Evolutionary conservation across 1,140 invertebrate species (phyloP), one percentile per base, ranked within the genome.

Genomic region (Acromyrmex heyeri): DNA sequence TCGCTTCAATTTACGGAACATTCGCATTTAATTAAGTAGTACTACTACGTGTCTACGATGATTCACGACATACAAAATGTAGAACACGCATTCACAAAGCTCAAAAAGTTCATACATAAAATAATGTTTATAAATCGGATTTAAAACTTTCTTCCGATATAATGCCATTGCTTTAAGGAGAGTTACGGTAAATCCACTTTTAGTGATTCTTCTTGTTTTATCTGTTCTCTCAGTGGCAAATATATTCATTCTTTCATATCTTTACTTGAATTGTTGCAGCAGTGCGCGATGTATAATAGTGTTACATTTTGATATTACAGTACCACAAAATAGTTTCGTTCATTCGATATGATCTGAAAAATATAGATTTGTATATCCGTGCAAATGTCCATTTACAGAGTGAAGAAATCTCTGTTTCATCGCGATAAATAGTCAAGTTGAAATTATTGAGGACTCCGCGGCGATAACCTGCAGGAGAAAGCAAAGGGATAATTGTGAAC

Each of bases 111-210:
- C n/a, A n/a, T 30, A 44, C 34, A 24, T 30, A 50, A 70, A 44
- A 81, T 55, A 61, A 69, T 27, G n/a, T 70, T 44, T 34, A 55
- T 27, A 81, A 81, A 81, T 81, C 53, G 50, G 16, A 21, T 81
- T 57, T 81, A 24, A 55, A 69, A 44, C 30, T 57, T 69, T 18
- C 14, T 18, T 55, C 62, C 64, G 77, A 69, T 70, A 69, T 70
- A 70, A 81, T 57, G n/a, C 10, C 30, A 27, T 81, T 81, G 14
- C n/a, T 5, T 44, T 44, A 48, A 70, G 21, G 30, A 48, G 21
- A 44, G 30, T 30, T 55, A 44, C 21, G 65, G 34, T 34, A 57
- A 81, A 81, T 70, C 65, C 59, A 30, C 59, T 78, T 78, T 65
- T 30, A 64, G 75, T 44, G 75, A 77, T 77, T 77, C 38, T 57